Base-by-base conservation (phyloP, 2,797 vertebrate species). In the Ispidina lecontei region DNA sequence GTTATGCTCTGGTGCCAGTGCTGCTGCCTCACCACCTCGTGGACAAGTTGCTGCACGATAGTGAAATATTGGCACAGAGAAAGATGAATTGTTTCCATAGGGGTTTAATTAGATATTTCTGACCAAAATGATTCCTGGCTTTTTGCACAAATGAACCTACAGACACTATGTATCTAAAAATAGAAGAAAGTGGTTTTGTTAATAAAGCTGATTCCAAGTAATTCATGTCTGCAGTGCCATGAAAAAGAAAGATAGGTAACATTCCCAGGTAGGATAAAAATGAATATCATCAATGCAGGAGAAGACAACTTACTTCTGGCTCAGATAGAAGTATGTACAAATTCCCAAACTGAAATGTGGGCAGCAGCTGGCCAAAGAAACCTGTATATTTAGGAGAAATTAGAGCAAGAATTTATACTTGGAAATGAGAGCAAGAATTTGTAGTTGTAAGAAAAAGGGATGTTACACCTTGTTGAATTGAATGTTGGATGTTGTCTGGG, bases 21-120 rank as follows among this genome's bases (percentile, higher is more conserved):
- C 3, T 39, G 67, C 74, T 59, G 47, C 87, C 89, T 52, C 90
- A 87, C 92, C 94, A 58, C 75, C 92, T 90, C 0, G 33, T 82
- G 95, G 94, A 1, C 2, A 49, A 10, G 31, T 21, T 58, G 23
- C 65, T 64, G 23, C 33, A 31, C 3, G 1, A 33, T 39, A n/a
- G 17, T 39, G 44, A 12, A 21, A 28, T 22, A 29, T 0, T 12
- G 22, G 7, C 20, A 12, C 4, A 21, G 37, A 31, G 20, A 44
- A 41, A 22, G 12, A 15, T n/a, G 7, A 49, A 9, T 14, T 33
- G 25, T n/a, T 12, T 68, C 33, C 8, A 1, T 8, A 7, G 18
- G 44, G 43, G 21, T 51, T 54, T 43, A 33, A 51, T 15, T 26
- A 20, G 15, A 23, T 15, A 3, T 16, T 81, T 72, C 28, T 35